Evolutionary conservation across 2,113 vertebrate genomes (phyloP).

Genomic region (Anolis sagrei): DNA sequence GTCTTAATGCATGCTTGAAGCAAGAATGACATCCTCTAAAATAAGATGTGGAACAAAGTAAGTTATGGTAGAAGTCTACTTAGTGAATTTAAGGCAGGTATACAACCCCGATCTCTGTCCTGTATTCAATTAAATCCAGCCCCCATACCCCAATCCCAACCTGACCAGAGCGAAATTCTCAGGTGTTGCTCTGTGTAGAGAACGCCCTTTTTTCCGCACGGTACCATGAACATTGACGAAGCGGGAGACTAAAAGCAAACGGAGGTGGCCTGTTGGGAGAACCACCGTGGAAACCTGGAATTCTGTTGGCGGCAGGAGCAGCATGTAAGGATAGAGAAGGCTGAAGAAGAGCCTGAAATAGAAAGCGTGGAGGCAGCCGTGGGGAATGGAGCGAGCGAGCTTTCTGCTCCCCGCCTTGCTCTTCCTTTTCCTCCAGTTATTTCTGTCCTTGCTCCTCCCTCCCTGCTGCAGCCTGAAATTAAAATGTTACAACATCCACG

Average conservation of each 20-base stretch:
- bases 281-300: constrained; percentile 66
- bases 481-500: neutral
- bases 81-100: neutral
- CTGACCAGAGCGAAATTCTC: neutral
- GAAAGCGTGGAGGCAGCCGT: constrained; percentile 67
- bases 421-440: constrained; percentile 34
- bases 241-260: constrained; percentile 39
- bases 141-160: neutral
- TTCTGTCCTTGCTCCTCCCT: constrained; percentile 37
- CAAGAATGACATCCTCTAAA: neutral
- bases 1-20: neutral
- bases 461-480: neutral
- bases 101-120: neutral
- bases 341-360: constrained; percentile 71
- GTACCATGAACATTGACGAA: neutral
- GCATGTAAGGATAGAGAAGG: constrained; percentile 67
- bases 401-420: constrained; percentile 29
- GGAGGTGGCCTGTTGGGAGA: constrained; percentile 26
- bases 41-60: neutral
- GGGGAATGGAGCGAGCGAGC: constrained; percentile 55
- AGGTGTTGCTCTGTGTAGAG: neutral
- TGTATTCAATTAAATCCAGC: neutral
- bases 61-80: neutral
- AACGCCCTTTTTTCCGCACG: neutral
- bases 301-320: constrained; percentile 52